A percentile compares a stretch with the other conserved stretches of the same genome.
These are phyloP conservation scores for Villa cingulata DNA, from an alignment of 2,888 invertebrate species.

Conservation along the genomic window DNA sequence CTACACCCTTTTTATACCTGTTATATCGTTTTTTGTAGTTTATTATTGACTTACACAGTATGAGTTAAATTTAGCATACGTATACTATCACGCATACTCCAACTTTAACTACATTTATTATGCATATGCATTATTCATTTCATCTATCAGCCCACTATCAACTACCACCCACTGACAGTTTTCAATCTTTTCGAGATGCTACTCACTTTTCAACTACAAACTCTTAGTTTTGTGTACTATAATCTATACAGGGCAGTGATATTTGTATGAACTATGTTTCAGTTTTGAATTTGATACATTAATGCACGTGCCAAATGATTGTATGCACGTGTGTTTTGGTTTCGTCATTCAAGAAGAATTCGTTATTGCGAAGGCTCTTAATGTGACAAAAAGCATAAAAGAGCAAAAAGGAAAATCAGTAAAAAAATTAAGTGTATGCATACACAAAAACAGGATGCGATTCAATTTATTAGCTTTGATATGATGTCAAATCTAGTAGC, in stretches of 20 bases:
- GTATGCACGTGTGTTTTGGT: slow-evolving; percentile 38
- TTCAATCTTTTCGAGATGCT: not conserved
- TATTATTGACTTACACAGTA: too few relatives aligned
- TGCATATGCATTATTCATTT: too few relatives aligned
- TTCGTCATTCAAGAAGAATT: slow-evolving; percentile 13
- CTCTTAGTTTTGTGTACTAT: too few relatives aligned
- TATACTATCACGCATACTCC: too few relatives aligned
- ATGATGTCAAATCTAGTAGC: not conserved
- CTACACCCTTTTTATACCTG: too few relatives aligned
- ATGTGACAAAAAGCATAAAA: not conserved
- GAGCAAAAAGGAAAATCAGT: not conserved
- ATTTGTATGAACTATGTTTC: slow-evolving; percentile 1
- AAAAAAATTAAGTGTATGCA: too few relatives aligned
- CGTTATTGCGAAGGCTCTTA: not conserved
- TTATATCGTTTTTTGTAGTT: too few relatives aligned
- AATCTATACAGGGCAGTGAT: too few relatives aligned
- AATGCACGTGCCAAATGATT: slow-evolving; percentile 21
- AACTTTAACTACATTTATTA: too few relatives aligned
- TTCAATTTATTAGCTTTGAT: slow-evolving; percentile 1
- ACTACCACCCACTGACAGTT: not conserved
- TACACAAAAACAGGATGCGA: not conserved
- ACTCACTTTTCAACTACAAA: not conserved
- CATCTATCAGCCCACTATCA: too few relatives aligned
- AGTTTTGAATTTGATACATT: slow-evolving; percentile 9
- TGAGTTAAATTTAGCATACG: too few relatives aligned